These are phyloP conservation scores for Caenorhabditis virilis DNA, from an alignment of 2,888 invertebrate genomes.

Conservation along the genomic window DNA sequence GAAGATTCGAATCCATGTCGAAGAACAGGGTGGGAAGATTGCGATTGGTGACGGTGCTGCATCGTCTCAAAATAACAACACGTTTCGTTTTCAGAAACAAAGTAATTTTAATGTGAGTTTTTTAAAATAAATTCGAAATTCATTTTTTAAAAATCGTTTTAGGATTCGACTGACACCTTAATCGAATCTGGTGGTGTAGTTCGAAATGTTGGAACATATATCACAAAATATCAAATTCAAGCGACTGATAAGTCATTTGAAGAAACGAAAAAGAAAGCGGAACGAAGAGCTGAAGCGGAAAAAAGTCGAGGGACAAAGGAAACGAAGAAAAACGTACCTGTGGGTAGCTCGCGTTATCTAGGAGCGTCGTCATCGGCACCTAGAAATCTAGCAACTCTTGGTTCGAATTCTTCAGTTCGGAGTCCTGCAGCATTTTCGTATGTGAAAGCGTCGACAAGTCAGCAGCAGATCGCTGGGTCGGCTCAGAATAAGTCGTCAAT, in stretches of 20 bases:
- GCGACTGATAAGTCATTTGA: slow-evolving; percentile 63
- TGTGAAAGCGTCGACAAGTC: slow-evolving; percentile 15
- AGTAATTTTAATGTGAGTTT: slow-evolving; percentile 20
- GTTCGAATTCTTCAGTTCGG: slow-evolving; percentile 22
- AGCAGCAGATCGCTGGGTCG: too few species aligned
- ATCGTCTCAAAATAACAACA: slow-evolving; percentile 26
- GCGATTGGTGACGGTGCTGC: slow-evolving; percentile 33
- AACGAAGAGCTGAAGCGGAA: slow-evolving; percentile 57
- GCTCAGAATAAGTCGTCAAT: neutral
- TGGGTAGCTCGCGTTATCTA: slow-evolving; percentile 18
- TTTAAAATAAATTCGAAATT: too few species aligned
- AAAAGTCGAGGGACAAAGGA: slow-evolving; percentile 58
- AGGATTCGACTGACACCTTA: slow-evolving; percentile 35
- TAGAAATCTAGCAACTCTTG: slow-evolving; percentile 15
- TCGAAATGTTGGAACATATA: slow-evolving; percentile 34
- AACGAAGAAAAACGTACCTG: slow-evolving; percentile 22
- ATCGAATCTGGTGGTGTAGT: slow-evolving; percentile 25
- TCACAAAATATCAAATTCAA: slow-evolving; percentile 46
- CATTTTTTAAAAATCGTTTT: neutral
- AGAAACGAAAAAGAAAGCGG: slow-evolving; percentile 59
- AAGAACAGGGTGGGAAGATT: slow-evolving; percentile 36
- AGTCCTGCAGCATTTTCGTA: slow-evolving; percentile 22
- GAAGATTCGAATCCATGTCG: slow-evolving; percentile 33
- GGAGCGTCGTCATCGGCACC: slow-evolving; percentile 22
- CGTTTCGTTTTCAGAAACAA: slow-evolving; percentile 32